phyloP scores from a whole-genome alignment of 2,888 invertebrate genomes.

The Quadriops clusia region DNA sequence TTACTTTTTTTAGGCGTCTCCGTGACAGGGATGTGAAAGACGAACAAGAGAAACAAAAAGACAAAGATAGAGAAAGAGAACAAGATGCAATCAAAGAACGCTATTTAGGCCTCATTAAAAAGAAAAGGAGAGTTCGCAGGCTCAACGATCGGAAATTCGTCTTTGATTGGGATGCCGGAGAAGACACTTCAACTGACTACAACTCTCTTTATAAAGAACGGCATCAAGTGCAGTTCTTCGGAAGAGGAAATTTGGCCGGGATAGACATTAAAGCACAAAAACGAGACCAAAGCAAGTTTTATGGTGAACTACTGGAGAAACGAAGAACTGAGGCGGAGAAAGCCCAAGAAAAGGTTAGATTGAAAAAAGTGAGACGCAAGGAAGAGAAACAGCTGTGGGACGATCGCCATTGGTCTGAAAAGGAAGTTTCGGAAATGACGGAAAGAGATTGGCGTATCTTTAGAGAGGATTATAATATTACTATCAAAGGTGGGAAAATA shows the following conservation, averaged over 20 bases:
- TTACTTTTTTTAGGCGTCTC: slow-evolving; percentile 22
- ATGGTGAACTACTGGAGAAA: slow-evolving; percentile 89
- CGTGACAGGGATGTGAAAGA: slow-evolving; percentile 39
- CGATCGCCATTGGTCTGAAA: slow-evolving; percentile 98
- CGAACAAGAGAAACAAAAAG: slow-evolving; percentile 45
- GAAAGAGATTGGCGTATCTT: slow-evolving; percentile 99
- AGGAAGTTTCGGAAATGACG: slow-evolving; percentile 88
- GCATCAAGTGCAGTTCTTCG: slow-evolving; percentile 96
- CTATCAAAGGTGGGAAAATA: slow-evolving; percentile 91
- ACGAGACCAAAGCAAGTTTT: slow-evolving; percentile 93
- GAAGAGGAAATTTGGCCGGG: slow-evolving; percentile 93
- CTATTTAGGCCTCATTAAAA: slow-evolving; percentile 86
- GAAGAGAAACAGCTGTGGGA: slow-evolving; percentile 99
- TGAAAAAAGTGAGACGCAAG: slow-evolving; percentile 85
- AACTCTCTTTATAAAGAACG: slow-evolving; percentile 92
- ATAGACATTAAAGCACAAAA: slow-evolving; percentile 96
- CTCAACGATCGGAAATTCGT: slow-evolving; percentile 98
- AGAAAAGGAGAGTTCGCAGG: slow-evolving; percentile 81
- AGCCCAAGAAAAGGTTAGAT: slow-evolving; percentile 84
- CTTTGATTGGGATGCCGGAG: slow-evolving; percentile 99
- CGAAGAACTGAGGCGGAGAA: slow-evolving; percentile 93
- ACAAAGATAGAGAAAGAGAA: slow-evolving; percentile 85
- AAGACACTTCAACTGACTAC: slow-evolving; percentile 97
- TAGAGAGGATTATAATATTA: slow-evolving; percentile 97
- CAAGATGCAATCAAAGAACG: slow-evolving; percentile 91